Evolutionary conservation across 2,113 vertebrate species (phyloP).

Genomic region (Catharus bicknelli): DNA sequence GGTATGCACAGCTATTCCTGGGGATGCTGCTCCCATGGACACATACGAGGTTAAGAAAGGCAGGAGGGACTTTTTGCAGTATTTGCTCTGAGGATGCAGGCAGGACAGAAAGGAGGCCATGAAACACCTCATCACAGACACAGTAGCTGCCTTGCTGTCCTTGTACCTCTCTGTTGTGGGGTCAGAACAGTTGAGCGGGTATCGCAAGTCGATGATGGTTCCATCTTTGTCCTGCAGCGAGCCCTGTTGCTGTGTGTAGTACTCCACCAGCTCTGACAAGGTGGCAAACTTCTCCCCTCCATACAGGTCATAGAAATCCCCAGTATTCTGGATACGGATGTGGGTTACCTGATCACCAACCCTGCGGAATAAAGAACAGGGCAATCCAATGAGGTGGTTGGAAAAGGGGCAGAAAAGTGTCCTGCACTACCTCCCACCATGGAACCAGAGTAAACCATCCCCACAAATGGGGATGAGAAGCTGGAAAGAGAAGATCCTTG

Average conservation of each 20-base stretch:
- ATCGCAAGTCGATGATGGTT: constrained; percentile 89
- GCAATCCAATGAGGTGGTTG: neutral
- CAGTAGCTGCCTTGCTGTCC: neutral
- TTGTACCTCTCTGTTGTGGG: constrained; percentile 91
- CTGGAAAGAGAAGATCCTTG: neutral
- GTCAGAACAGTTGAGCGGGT: constrained; percentile 92
- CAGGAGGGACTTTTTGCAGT: neutral
- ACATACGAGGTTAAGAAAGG: neutral
- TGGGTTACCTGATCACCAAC: constrained; percentile 90
- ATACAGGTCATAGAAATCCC: constrained; percentile 96
- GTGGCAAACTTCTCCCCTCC: constrained; percentile 98
- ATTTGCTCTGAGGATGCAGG: neutral
- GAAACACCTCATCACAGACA: neutral
- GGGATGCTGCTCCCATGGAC: neutral
- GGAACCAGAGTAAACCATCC: neutral
- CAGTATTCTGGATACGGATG: constrained; percentile 96
- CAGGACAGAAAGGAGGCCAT: neutral
- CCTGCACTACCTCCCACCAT: neutral
- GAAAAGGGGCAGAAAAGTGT: neutral
- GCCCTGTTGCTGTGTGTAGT: constrained; percentile 90
- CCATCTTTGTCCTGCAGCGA: constrained; percentile 92
- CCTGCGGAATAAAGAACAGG: constrained; percentile 67
- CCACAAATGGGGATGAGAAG: neutral
- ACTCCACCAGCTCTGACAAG: constrained; percentile 92
- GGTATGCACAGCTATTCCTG: neutral